Evolutionary conservation across 2,113 vertebrate species (phyloP).

Genomic region (Lophura nycthemera): DNA sequence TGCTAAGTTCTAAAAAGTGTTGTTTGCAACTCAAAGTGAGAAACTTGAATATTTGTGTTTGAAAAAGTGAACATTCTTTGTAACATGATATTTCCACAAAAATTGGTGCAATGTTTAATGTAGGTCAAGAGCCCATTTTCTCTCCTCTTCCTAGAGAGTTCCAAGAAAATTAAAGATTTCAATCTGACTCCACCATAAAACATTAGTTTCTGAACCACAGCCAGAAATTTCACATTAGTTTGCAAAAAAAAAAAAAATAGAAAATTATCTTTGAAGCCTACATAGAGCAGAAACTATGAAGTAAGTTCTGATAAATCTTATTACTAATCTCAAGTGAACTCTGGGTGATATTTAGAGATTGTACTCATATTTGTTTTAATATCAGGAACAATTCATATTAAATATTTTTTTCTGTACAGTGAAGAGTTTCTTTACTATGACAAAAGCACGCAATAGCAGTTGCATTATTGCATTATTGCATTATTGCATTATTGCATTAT

Average conservation of each 20-base stretch:
- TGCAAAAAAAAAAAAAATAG: neutral
- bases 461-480: neutral
- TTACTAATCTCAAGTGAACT: neutral
- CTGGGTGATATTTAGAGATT: neutral
- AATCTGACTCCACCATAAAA: constrained; percentile 34
- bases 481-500: neutral
- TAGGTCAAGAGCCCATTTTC: constrained; percentile 6
- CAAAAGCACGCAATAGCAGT: neutral
- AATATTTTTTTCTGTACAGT: neutral
- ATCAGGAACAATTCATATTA: neutral
- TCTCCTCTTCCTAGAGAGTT: neutral
- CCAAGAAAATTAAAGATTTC: constrained; percentile 41
- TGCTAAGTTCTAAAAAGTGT: neutral
- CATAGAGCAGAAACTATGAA: constrained; percentile 51
- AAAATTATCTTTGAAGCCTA: constrained; percentile 47
- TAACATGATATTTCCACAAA: neutral
- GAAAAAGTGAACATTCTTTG: neutral
- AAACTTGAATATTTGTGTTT: neutral
- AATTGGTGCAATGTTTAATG: neutral
- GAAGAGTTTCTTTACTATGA: neutral
- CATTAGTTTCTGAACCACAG: constrained; percentile 13
- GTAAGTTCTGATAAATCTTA: constrained; percentile 51
- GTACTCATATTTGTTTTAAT: neutral
- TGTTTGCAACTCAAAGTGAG: neutral
- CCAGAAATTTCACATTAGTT: constrained; percentile 27